Evolutionary conservation across 1,140 invertebrate genomes (phyloP).

Genomic region (Episyrphus balteatus): DNA sequence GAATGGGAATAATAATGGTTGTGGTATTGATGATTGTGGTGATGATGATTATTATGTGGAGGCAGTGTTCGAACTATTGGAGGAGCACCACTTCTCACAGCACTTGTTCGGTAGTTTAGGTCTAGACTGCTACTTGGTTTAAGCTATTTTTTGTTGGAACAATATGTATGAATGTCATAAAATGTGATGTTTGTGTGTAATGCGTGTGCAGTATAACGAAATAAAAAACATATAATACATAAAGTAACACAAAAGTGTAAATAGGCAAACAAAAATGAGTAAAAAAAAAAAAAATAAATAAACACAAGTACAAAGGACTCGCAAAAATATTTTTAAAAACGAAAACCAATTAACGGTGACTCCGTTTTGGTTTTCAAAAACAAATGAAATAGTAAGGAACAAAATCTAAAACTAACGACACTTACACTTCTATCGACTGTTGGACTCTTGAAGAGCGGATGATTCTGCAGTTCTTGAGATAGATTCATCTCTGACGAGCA

Average conservation of each 20-base stretch:
- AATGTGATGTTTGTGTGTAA: too few species aligned
- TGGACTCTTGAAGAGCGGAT: conserved; percentile 34
- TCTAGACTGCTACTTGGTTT: conserved; percentile 23
- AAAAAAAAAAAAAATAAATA: background rate
- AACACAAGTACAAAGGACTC: conserved; percentile 9
- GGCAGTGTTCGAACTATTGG: background rate
- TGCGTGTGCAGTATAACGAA: too few species aligned
- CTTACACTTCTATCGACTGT: conserved; percentile 36
- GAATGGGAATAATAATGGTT: conserved; percentile 2
- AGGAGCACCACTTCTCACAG: conserved; percentile 3
- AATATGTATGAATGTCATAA: too few species aligned
- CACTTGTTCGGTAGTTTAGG: conserved; percentile 5
- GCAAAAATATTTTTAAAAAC: conserved; percentile 7
- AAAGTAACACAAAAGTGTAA: background rate
- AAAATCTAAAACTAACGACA: conserved; percentile 12
- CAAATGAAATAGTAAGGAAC: conserved; percentile 9
- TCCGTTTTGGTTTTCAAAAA: background rate
- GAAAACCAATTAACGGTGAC: background rate
- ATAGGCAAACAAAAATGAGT: background rate
- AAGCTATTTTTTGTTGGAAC: conserved; percentile 14
- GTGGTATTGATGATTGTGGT: conserved; percentile 9
- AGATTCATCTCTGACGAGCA: conserved; percentile 36
- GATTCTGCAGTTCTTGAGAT: conserved; percentile 35
- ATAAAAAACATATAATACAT: background rate
- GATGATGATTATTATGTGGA: background rate